A percentile compares a stretch with the other conserved stretches of the same genome.
Conservation (phyloP, 2,113 vertebrate species). For the Tyto alba region DNA sequence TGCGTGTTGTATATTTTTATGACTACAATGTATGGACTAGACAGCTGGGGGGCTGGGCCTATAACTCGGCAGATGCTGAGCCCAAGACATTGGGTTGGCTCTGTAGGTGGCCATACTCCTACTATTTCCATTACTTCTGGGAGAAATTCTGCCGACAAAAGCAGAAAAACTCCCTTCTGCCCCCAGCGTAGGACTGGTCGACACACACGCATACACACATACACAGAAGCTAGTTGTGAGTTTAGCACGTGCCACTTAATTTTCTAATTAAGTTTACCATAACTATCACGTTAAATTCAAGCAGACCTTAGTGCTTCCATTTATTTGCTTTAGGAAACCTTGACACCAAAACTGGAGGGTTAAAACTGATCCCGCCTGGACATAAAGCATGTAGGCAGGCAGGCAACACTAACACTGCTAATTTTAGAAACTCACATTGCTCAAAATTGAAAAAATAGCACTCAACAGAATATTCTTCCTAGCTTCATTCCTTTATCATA, state of each 20-base stretch:
- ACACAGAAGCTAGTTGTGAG: background rate
- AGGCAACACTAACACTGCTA: background rate
- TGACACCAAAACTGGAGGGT: background rate
- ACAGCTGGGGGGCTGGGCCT: background rate
- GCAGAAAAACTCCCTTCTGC: background rate
- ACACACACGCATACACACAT: background rate
- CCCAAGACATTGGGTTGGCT: background rate
- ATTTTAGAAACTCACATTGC: slow-evolving; percentile 4
- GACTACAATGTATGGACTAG: background rate
- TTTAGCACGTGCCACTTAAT: background rate
- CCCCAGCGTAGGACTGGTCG: background rate
- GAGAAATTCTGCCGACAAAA: slow-evolving; percentile 11
- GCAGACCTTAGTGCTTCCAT: background rate
- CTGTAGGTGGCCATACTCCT: background rate
- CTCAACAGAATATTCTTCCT: background rate
- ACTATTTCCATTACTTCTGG: background rate
- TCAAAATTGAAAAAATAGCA: background rate
- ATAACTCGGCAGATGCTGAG: background rate
- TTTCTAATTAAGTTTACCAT: background rate
- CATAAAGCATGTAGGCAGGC: background rate
- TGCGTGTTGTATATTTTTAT: background rate
- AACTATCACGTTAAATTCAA: slow-evolving; percentile 30
- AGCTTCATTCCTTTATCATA: background rate
- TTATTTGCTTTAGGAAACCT: slow-evolving; percentile 18
- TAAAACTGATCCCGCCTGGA: background rate